Conservation (phyloP, 2,113 vertebrate genomes). For the Atlantisia rogersi region DNA sequence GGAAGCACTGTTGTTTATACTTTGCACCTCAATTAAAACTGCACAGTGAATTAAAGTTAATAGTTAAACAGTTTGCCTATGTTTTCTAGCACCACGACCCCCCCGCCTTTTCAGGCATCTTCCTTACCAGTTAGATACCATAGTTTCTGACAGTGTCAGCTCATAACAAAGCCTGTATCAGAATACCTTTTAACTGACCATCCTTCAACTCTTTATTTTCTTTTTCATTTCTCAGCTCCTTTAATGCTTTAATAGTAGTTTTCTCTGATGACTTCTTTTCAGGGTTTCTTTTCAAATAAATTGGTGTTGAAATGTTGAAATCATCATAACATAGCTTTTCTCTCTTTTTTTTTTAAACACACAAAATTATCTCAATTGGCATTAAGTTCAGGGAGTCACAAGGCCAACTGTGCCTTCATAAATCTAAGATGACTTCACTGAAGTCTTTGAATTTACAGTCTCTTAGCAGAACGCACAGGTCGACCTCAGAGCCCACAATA, state of each 20-base stretch:
- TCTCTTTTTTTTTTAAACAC: background rate
- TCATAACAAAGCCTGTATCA: background rate
- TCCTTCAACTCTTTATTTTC: background rate
- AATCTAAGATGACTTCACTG: constrained; percentile 42
- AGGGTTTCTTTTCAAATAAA: constrained; percentile 1
- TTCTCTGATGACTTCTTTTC: background rate
- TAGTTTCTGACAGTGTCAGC: background rate
- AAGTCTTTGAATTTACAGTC: constrained; percentile 23
- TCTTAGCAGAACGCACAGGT: background rate
- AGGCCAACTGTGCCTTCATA: constrained; percentile 23
- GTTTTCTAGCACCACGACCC: background rate
- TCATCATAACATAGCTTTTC: background rate
- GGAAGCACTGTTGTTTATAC: background rate
- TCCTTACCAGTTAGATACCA: background rate
- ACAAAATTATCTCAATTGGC: constrained; percentile 30
- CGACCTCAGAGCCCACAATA: constrained; percentile 6
- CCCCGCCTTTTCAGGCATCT: background rate
- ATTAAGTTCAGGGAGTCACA: constrained; percentile 14
- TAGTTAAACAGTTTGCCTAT: background rate
- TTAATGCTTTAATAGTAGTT: background rate
- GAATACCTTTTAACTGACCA: background rate
- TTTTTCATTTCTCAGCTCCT: background rate
- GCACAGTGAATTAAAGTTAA: background rate
- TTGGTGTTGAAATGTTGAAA: constrained; percentile 24
- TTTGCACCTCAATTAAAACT: background rate